A percentile compares a stretch with the other conserved stretches of the same genome.
These are phyloP conservation scores for Microcebus lehilahytsara DNA, from an alignment of 2,113 vertebrate genomes.

Conservation along the genomic window DNA sequence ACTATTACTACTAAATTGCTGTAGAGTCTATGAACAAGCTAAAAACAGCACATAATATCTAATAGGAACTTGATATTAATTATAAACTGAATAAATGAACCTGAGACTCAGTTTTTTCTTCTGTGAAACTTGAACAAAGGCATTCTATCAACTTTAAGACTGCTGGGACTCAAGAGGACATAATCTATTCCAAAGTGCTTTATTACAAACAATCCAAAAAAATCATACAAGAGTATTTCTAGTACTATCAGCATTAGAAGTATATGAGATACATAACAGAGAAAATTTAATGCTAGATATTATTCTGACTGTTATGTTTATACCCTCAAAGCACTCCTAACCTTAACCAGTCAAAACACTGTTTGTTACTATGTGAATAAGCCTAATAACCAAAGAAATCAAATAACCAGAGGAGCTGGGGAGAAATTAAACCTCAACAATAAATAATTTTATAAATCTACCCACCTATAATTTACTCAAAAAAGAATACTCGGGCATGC, in stretches of 20 bases:
- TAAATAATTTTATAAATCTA: conserved; percentile 35
- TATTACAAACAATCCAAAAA: neutral
- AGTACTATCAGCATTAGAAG: neutral
- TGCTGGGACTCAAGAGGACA: neutral
- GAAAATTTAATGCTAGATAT: conserved; percentile 10
- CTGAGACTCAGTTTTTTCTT: neutral
- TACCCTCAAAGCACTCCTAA: neutral
- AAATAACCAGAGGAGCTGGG: neutral
- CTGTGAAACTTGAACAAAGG: neutral
- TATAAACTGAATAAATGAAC: neutral
- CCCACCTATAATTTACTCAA: neutral
- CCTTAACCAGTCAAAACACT: neutral
- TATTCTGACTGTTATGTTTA: neutral
- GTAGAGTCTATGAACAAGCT: neutral
- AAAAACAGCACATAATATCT: neutral
- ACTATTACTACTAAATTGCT: neutral
- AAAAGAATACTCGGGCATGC: neutral
- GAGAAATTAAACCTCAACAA: neutral
- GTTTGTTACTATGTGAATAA: neutral
- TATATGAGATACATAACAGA: neutral
- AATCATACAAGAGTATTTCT: neutral
- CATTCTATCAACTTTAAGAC: conserved; percentile 20
- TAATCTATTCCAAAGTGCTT: conserved; percentile 1
- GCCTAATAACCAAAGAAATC: neutral
- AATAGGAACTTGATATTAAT: neutral